These are phyloP conservation scores for Drosophila nr. fundita DNA, from an alignment of 2,888 invertebrate genomes.

Conservation along the genomic window DNA sequence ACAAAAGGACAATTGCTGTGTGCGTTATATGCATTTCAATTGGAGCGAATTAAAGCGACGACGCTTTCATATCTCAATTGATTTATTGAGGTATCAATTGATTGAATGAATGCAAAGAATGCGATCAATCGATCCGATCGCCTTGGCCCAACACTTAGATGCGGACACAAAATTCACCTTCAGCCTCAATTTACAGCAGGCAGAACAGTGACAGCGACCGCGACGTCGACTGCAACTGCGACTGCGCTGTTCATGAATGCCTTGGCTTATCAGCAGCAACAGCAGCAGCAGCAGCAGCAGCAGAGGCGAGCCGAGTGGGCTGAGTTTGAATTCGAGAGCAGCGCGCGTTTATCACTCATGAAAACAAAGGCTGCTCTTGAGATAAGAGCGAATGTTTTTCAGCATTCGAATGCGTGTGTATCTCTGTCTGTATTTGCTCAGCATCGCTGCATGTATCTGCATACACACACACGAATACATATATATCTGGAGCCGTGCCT, in stretches of 20 bases:
- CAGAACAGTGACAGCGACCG: constrained; percentile 6
- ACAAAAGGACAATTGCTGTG: constrained; percentile 61
- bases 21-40: constrained; percentile 50
- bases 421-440: constrained; percentile 5
- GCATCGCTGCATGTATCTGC: background rate
- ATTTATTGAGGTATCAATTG: constrained; percentile 74
- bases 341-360: constrained; percentile 42
- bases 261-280: constrained; percentile 41
- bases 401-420: background rate
- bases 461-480: constrained; percentile 16
- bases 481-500: constrained; percentile 23
- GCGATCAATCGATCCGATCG: constrained; percentile 37
- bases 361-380: constrained; percentile 38
- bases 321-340: constrained; percentile 11
- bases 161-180: constrained; percentile 62
- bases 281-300: background rate
- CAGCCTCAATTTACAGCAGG: constrained; percentile 66
- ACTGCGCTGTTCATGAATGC: constrained; percentile 36
- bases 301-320: background rate
- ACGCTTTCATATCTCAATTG: constrained; percentile 67
- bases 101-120: constrained; percentile 50
- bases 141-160: constrained; percentile 60
- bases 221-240: constrained; percentile 20
- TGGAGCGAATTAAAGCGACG: constrained; percentile 19
- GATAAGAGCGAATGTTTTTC: constrained; percentile 41